Conservation (phyloP, 2,888 invertebrate genomes). For the Pycnomerus fuliginosus region DNA sequence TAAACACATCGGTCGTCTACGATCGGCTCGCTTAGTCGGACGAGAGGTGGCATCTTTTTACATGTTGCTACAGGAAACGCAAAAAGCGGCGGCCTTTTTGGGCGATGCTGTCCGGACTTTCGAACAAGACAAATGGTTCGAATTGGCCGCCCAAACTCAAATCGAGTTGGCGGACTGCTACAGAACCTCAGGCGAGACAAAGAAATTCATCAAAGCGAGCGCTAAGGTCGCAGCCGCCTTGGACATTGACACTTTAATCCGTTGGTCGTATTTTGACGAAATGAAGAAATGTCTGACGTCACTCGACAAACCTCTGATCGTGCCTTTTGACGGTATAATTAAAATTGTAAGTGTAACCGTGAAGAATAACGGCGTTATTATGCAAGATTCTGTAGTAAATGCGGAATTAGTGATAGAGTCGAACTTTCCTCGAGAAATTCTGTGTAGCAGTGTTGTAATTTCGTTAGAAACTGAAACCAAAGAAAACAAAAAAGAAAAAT, state of each 20-base stretch:
- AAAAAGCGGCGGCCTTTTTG: conserved; percentile 87
- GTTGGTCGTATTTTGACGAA: conserved; percentile 72
- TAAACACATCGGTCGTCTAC: conserved; percentile 79
- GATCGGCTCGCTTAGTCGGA: conserved; percentile 87
- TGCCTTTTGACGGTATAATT: conserved; percentile 53
- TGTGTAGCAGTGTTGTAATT: conserved; percentile 63
- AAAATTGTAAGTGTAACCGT: conserved; percentile 49
- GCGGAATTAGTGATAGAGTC: conserved; percentile 60
- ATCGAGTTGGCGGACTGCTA: conserved; percentile 84
- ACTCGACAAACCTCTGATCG: conserved; percentile 44
- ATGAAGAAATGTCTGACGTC: conserved; percentile 62
- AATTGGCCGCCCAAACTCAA: conserved; percentile 79
- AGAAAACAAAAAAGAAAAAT: conserved; percentile 39
- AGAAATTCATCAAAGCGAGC: conserved; percentile 63
- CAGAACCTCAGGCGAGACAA: conserved; percentile 73
- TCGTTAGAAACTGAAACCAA: conserved; percentile 52
- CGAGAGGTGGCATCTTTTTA: conserved; percentile 89
- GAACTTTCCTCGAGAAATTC: conserved; percentile 65
- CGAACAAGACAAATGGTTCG: conserved; percentile 84
- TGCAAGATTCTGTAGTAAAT: conserved; percentile 61
- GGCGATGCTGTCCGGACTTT: conserved; percentile 84
- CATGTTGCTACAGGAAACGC: conserved; percentile 78
- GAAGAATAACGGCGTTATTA: conserved; percentile 49
- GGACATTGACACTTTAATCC: conserved; percentile 67
- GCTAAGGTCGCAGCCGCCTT: conserved; percentile 76